Evolutionary conservation across 2,113 vertebrate species (phyloP).

Genomic region (Strigops habroptila): DNA sequence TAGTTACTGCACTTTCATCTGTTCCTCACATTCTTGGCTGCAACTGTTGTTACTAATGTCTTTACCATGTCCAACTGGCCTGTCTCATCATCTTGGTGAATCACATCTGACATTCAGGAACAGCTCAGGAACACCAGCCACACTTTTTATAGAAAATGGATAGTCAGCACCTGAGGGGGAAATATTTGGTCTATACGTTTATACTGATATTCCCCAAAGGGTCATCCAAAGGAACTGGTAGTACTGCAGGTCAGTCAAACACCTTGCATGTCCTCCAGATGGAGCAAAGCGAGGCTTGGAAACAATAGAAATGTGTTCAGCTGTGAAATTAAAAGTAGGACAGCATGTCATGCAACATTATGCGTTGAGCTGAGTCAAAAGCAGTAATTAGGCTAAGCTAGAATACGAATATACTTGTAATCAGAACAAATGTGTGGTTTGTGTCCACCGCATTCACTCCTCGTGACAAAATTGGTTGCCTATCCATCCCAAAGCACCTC

Average conservation of each 20-base stretch:
- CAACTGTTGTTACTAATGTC: neutral
- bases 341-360: slow-evolving; percentile 66
- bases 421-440: slow-evolving; percentile 11
- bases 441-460: rapidly evolving
- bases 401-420: neutral
- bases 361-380: slow-evolving; percentile 66
- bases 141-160: neutral
- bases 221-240: neutral
- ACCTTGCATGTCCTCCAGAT: slow-evolving; percentile 63
- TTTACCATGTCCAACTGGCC: neutral
- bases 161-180: neutral
- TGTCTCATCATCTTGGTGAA: neutral
- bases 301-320: slow-evolving; percentile 76
- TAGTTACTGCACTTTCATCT: neutral
- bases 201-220: neutral
- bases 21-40: neutral
- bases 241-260: neutral
- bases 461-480: neutral
- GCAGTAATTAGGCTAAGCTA: slow-evolving; percentile 66
- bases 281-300: slow-evolving; percentile 46
- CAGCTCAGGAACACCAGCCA: neutral
- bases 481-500: neutral
- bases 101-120: neutral
- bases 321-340: slow-evolving; percentile 81
- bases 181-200: neutral